These are phyloP conservation scores for Agriotes lineatus DNA, from an alignment of 2,888 invertebrate genomes.

Conservation along the genomic window DNA sequence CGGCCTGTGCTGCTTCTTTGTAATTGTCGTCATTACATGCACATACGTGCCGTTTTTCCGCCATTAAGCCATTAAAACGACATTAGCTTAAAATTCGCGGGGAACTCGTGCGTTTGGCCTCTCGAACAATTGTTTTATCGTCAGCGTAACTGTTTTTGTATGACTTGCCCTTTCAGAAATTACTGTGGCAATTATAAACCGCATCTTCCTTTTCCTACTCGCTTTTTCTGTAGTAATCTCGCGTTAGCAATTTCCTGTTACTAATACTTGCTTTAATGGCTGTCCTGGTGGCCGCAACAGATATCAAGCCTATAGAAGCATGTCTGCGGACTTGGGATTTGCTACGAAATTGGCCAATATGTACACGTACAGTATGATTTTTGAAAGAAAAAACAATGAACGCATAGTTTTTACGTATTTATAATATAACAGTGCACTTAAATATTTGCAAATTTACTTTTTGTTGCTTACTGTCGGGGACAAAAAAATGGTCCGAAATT, in stretches of 20 bases:
- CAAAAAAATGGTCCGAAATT: too few species aligned
- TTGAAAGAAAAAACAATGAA: too few species aligned
- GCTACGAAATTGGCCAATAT: too few species aligned
- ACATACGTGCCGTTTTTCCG: constrained; percentile 40
- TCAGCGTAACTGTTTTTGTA: constrained; percentile 11
- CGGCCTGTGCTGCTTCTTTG: constrained; percentile 4
- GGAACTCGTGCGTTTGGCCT: constrained; percentile 9
- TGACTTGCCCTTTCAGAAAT: constrained; percentile 8
- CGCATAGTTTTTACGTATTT: too few species aligned
- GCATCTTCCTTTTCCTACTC: constrained; percentile 6
- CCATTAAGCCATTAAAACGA: constrained; percentile 52
- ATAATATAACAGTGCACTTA: too few species aligned
- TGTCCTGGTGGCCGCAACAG: not conserved
- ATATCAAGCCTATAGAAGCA: too few species aligned
- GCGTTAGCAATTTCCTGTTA: constrained; percentile 6
- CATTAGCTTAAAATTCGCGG: constrained; percentile 39
- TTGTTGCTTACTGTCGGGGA: too few species aligned
- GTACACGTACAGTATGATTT: too few species aligned
- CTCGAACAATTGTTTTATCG: constrained; percentile 17
- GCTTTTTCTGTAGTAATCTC: not conserved
- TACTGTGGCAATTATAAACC: constrained; percentile 13
- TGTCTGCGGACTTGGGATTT: too few species aligned
- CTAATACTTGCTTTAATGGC: not conserved
- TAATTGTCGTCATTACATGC: constrained; percentile 51
- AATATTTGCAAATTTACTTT: too few species aligned